Evolutionary conservation across 2,113 vertebrate species (phyloP), one percentile per base, ranked within the genome.

Genomic region (Acrocephalus kingi): DNA sequence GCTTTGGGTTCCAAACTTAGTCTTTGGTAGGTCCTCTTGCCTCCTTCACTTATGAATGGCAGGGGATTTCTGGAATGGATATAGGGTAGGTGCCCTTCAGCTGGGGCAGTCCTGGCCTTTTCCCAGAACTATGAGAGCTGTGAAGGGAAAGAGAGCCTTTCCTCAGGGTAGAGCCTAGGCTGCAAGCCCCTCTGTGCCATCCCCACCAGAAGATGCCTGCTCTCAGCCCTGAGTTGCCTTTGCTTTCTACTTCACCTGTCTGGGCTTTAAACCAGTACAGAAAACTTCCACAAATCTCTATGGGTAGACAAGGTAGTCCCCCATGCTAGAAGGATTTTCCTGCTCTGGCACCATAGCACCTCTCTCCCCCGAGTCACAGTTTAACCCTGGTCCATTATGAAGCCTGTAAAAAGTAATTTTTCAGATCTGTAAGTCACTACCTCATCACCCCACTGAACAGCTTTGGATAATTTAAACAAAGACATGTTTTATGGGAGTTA

Each of bases 241-340:
- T 46, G 23, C 25, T 83, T 90, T 83, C 31, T 61, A 6, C 6
- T 20, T 66, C 58, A 82, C 11, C 24, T 66, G 5, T 28, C 7
- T 41, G 28, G 12, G 5, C 21, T 84, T 84, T 79, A 68, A 7
- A 17, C 5, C 27, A 8, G 11, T 33, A 67, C 30, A 51, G 68
- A 69, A 80, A 77, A 30, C 8, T 39, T 33, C 4, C 11, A 24
- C 14, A 43, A 83, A 80, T 24, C 2, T 3, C 11, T 37, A 16
- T 6, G 13, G 23, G 5, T 27, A 66, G 16, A 66, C 13, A 71
- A 80, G 7, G 5, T 17, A 35, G 18, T 43, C 1, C 11, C 5
- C 10, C 0, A 0, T 52, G 13, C 17, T 18, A 37, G 43, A 41
- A 79, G 10, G 16, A 12, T 13, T 8, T 82, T 83, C 5, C 7